A percentile compares a stretch with the other conserved stretches of the same genome.
Evolutionary conservation across 2,113 vertebrate species (phyloP).

Genomic region (Callopanchax toddi): DNA sequence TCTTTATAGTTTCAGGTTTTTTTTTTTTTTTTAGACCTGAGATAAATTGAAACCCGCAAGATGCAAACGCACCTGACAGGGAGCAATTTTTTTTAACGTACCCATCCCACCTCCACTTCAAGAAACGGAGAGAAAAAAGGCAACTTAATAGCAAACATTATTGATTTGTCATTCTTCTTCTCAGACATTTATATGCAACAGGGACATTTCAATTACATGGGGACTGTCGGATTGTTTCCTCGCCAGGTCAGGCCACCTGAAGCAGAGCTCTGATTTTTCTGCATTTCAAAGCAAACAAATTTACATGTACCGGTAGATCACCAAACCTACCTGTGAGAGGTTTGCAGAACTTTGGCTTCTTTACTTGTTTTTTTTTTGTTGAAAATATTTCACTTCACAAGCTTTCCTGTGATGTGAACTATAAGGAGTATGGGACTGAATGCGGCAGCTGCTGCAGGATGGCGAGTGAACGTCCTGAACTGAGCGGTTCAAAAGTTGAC

Average conservation of each 20-base stretch:
- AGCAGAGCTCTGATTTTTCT: conserved; percentile 21
- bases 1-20: conserved; percentile 59
- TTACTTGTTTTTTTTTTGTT: too few relatives aligned
- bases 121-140: conserved; percentile 40
- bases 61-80: conserved; percentile 78
- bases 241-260: conserved; percentile 28
- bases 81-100: conserved; percentile 46
- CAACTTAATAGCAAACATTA: conserved; percentile 68
- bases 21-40: conserved; percentile 75
- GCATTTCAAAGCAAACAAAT: neutral
- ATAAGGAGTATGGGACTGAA: too few relatives aligned
- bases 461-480: too few relatives aligned
- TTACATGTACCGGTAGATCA: neutral
- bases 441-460: too few relatives aligned
- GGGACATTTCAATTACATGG: conserved; percentile 68
- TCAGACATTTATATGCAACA: conserved; percentile 59
- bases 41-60: conserved; percentile 77
- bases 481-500: too few relatives aligned
- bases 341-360: too few relatives aligned
- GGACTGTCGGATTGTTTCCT: conserved; percentile 41
- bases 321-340: too few relatives aligned
- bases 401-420: too few relatives aligned
- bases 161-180: conserved; percentile 74
- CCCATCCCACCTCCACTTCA: neutral
- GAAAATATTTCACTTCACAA: too few relatives aligned